phyloP scores from a whole-genome alignment of 2,113 vertebrate species.

The Lota lota region DNA sequence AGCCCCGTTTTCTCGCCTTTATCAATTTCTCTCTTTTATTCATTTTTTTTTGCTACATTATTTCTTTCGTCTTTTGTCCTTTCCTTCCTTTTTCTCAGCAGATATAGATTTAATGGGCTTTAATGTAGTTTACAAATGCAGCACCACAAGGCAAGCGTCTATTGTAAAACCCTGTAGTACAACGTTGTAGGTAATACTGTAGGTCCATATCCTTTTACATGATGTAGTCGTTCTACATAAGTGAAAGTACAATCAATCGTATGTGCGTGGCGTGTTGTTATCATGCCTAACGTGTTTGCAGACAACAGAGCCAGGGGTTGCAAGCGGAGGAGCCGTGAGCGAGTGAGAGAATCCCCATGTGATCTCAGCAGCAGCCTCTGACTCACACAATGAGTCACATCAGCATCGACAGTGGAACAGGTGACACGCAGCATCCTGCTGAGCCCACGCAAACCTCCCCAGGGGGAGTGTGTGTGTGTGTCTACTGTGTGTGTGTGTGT shows the following conservation, averaged over 20 bases:
- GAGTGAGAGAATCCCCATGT: conserved; percentile 22
- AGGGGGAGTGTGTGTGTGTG: too few species aligned
- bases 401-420: conserved; percentile 7
- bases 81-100: background rate
- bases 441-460: background rate
- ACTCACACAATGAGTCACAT: conserved; percentile 35
- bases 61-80: background rate
- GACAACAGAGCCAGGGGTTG: conserved; percentile 10
- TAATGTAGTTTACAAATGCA: background rate
- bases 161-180: too few species aligned
- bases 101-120: background rate
- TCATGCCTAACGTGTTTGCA: conserved; percentile 3
- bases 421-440: conserved; percentile 20
- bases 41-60: background rate
- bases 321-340: background rate
- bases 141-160: too few species aligned
- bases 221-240: background rate
- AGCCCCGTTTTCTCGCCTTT: background rate
- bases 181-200: too few species aligned
- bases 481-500: too few species aligned
- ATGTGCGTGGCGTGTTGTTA: background rate
- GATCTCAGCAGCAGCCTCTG: conserved; percentile 33
- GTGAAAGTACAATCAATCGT: too few species aligned
- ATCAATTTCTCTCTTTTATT: background rate
- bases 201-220: background rate